Conservation (phyloP, 2,888 invertebrate genomes). For the Orgyia antiqua region DNA sequence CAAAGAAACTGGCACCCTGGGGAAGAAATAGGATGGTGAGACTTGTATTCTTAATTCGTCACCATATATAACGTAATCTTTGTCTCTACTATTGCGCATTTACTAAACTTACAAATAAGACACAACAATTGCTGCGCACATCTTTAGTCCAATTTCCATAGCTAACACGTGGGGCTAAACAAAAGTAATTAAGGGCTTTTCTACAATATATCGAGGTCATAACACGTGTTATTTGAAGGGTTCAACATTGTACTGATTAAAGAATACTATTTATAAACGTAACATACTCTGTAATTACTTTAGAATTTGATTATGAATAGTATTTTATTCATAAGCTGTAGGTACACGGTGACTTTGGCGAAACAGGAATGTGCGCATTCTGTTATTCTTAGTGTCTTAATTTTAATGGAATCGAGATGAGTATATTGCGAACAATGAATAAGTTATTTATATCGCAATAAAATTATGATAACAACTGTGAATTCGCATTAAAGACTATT, state of each 20-base stretch:
- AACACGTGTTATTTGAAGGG: conserved; percentile 37
- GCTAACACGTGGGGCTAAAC: conserved; percentile 51
- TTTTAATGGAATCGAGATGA: too few relatives aligned
- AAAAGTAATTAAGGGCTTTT: conserved; percentile 56
- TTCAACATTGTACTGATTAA: conserved; percentile 13
- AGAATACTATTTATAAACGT: background rate
- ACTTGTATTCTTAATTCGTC: too few relatives aligned
- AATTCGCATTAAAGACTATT: too few relatives aligned
- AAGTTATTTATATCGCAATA: too few relatives aligned
- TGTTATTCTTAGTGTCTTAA: background rate
- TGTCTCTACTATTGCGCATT: too few relatives aligned
- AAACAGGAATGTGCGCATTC: background rate
- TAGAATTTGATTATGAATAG: conserved; percentile 2
- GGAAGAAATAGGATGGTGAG: too few relatives aligned
- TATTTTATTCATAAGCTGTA: background rate
- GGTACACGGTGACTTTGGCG: background rate
- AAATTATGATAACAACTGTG: too few relatives aligned
- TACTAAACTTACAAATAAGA: too few relatives aligned
- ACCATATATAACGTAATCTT: too few relatives aligned
- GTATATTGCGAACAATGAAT: too few relatives aligned
- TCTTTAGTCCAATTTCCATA: conserved; percentile 20
- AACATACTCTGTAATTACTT: conserved; percentile 4
- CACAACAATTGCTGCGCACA: conserved; percentile 16
- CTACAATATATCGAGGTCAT: conserved; percentile 42
- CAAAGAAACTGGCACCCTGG: too few relatives aligned